A percentile compares a stretch with the other conserved stretches of the same genome.
Conservation (phyloP, 1,140 invertebrate genomes). For the Leptinotarsa undecemlineata region DNA sequence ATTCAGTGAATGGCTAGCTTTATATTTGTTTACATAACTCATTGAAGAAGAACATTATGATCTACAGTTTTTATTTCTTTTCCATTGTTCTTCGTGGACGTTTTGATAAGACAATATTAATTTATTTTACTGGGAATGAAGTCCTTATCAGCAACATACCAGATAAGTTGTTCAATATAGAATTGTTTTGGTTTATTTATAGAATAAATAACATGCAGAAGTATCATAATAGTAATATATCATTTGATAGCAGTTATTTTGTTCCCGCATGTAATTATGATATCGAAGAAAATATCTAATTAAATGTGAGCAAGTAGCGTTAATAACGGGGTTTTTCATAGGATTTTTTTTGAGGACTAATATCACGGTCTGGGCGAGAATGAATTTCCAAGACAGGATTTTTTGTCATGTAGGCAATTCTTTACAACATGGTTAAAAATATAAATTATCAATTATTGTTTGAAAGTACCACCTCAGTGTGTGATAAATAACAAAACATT, state of each 20-base stretch:
- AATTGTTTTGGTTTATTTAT: background rate
- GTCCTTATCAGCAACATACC: background rate
- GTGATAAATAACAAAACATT: too few species aligned
- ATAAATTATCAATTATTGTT: too few species aligned
- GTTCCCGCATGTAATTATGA: slow-evolving; percentile 6
- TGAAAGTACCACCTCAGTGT: too few species aligned
- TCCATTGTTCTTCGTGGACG: background rate
- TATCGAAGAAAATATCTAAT: too few species aligned
- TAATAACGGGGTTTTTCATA: too few species aligned
- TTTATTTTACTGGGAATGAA: slow-evolving; percentile 1
- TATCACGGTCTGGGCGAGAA: too few species aligned
- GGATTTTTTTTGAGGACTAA: too few species aligned
- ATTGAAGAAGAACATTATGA: background rate
- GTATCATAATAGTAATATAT: background rate
- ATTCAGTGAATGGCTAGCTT: too few species aligned
- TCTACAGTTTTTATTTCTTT: background rate
- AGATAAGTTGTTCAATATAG: background rate
- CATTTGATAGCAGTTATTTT: background rate
- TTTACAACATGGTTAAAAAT: too few species aligned
- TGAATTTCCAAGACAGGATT: too few species aligned
- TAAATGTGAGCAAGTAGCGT: too few species aligned
- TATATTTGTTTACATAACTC: background rate
- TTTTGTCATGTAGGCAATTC: too few species aligned
- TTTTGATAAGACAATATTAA: background rate
- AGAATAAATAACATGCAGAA: background rate